Evolutionary conservation across 2,797 vertebrate genomes (phyloP), one percentile per base, ranked within the genome.

Genomic region (Melanotaenia trifasciata): DNA sequence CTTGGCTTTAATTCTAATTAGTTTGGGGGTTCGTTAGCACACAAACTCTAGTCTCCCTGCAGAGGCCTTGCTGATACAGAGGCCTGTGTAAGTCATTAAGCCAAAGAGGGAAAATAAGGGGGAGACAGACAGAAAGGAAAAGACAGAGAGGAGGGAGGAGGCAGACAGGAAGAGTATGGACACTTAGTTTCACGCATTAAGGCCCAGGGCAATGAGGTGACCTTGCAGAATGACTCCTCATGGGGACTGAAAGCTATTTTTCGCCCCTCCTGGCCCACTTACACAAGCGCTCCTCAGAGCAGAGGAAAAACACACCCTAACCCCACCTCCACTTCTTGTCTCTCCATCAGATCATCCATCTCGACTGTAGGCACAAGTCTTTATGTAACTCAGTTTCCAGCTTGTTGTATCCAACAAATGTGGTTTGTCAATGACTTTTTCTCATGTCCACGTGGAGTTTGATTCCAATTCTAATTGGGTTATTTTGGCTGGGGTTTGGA

Each of bases 1-100:
- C 76, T 84, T 81, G 89, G 87, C 88, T 88, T 77, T 86, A 89
- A 92, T 89, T 93, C 69, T 86, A 94, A 93, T 94, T 92, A 89
- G 88, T 90, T 87, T 7, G 50, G 72, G 86, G 80, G 85, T 93
- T 94, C 85, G 89, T 92, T 90, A 91, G 83, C 84, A 75, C 77
- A 72, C 75, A 80, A 74, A 76, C 83, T 88, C 66, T 53, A 85
- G 77, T 84, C 71, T 56, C 72, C 70, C 67, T 66, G 75, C 76
- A 65, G 43, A 82, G 69, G 35, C 51, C 69, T 79, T 54, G 36
- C 83, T 62, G 72, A 82, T 72, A 54, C 36, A 58, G 72, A 84
- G 73, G 83, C 61, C 89, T 93, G 87, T 58, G 67, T 81, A 92
- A 92, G 83, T 70, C 86, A 90, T 92, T 91, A 89, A 83, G 83